Base-by-base conservation (phyloP, 2,113 vertebrate species). In the Thalassarche chlororhynchos region DNA sequence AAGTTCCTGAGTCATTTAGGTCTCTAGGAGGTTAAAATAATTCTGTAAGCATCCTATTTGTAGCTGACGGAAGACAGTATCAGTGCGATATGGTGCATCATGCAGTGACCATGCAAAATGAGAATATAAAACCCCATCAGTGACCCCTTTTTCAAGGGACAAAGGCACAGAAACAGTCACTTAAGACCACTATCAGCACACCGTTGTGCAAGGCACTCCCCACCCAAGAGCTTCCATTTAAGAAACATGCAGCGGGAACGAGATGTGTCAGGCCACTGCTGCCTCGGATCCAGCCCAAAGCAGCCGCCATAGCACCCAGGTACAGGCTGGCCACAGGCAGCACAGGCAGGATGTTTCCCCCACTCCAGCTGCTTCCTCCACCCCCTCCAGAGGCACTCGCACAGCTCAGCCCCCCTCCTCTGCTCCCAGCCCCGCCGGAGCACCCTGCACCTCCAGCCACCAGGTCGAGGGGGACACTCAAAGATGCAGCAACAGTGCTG, bases 71-170 rank as follows among this genome's bases (percentile, higher is more conserved):
- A 25, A 29, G 23, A 47, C 34, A 32, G 25, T 14, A 25, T 11
- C 38, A 42, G 38, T 4, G 3, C 1, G 1, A 46, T 21, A 15
- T 1, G 1, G 46, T 26, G 26, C 28, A 15, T 25, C 42, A 14
- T 1, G 8, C n/a, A 46, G 36, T 36, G 40, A 42, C 21, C 6
- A 23, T 9, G 38, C 44, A 31, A 29, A 71, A 46, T 5, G 29
- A 58, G 13, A 76, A 46, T 3, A 17, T 3, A 36, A 29, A 36
- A 55, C 21, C 18, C n/a, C 24, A 28, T 14, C 16, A 17, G 32
- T 8, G 7, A 58, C 6, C 28, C 24, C n/a, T 57, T 28, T n/a
- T 36, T 18, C 3, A 36, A 54, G 57, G 10, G 42, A 32, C 52
- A 51, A 44, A 71, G 42, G 57, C 40, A 49, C 44, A 23, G 49